These are phyloP conservation scores for Chondrosia reniformis DNA, from an alignment of 37 sponge, comb jelly and placozoan genomes.

Conservation along the genomic window DNA sequence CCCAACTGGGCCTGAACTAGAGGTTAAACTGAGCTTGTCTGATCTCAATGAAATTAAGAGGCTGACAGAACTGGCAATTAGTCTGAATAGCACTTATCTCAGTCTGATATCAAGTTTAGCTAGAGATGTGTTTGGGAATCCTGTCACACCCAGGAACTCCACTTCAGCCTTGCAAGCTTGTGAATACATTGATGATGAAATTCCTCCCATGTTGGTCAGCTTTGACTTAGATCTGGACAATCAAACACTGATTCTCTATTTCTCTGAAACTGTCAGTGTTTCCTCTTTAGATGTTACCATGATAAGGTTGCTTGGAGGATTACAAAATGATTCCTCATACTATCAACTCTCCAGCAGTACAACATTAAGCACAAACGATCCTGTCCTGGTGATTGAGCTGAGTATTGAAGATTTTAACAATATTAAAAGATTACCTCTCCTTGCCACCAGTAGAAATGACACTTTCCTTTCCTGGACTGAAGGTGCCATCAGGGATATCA, in stretches of 20 bases:
- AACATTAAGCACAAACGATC: constrained; percentile 18
- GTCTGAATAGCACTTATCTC: constrained; percentile 51
- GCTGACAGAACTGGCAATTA: constrained; percentile 57
- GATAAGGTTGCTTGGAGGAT: constrained; percentile 44
- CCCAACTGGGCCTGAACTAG: constrained; percentile 23
- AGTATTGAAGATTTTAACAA: constrained; percentile 70
- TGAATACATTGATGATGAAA: constrained; percentile 35
- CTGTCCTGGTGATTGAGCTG: constrained; percentile 37
- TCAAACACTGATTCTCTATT: constrained; percentile 58
- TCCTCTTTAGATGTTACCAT: constrained; percentile 59
- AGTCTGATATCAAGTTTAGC: constrained; percentile 34
- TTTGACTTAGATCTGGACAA: constrained; percentile 78
- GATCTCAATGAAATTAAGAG: constrained; percentile 75
- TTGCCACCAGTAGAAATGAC: constrained; percentile 61
- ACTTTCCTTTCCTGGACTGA: constrained; percentile 42
- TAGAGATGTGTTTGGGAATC: constrained; percentile 77
- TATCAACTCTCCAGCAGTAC: constrained; percentile 40
- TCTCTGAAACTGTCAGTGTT: constrained; percentile 81
- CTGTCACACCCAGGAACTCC: constrained; percentile 22
- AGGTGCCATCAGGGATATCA: constrained; percentile 47
- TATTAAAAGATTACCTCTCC: constrained; percentile 54
- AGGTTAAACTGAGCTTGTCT: constrained; percentile 37
- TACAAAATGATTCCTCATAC: not conserved
- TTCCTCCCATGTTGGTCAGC: constrained; percentile 32
- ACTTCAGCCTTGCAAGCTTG: constrained; percentile 20